Base-by-base conservation (phyloP, 2,797 vertebrate species). In the Amblyopsis hoosieri region DNA sequence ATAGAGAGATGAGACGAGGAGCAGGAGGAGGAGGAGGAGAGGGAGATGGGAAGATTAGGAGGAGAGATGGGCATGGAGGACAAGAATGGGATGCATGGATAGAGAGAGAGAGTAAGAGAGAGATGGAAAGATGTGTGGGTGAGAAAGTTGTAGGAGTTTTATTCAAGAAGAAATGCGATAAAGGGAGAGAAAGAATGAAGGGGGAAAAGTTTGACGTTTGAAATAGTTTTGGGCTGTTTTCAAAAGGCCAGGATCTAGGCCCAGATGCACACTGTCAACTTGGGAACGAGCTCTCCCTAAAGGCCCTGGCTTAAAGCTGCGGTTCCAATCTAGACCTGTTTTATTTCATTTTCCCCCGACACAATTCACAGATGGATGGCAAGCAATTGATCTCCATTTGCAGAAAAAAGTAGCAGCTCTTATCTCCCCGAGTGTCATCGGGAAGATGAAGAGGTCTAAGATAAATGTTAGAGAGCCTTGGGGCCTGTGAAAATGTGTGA, bases 191-290 rank as follows among this genome's bases (percentile, higher is more conserved):
- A 51, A 29, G 47, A 3, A 17, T 1, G 19, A 8, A 15, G 45
- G 12, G 55, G 45, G 58, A 61, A 62, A 85, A 82, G 80, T 80
- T 84, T 72, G 37, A 45, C 62, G 73, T 78, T 79, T 76, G 65
- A 80, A 83, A 81, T 74, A 80, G 68, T 76, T 80, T 56, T 76
- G 74, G 69, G 81, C 75, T 75, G 64, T 76, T 76, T 70, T 81
- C 73, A 79, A 78, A 83, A 71, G 56, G 61, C 69, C 72, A 60
- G 86, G 85, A 81, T 89, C 86, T 85, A 75, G 80, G 69, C 58
- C 75, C 85, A 66, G 48, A 70, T 78, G 71, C 76, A 79, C 72
- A 79, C 52, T 65, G 73, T 70, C 64, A 6, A 2, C 60, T 61
- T 74, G 74, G 78, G 72, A 79, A 76, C 62, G 52, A 62, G 69